Percentiles rank a stretch among this genome's conserved stretches.
phyloP scores from a whole-genome alignment of 2,797 vertebrate species.

The Xiphophorus birchmanni region DNA sequence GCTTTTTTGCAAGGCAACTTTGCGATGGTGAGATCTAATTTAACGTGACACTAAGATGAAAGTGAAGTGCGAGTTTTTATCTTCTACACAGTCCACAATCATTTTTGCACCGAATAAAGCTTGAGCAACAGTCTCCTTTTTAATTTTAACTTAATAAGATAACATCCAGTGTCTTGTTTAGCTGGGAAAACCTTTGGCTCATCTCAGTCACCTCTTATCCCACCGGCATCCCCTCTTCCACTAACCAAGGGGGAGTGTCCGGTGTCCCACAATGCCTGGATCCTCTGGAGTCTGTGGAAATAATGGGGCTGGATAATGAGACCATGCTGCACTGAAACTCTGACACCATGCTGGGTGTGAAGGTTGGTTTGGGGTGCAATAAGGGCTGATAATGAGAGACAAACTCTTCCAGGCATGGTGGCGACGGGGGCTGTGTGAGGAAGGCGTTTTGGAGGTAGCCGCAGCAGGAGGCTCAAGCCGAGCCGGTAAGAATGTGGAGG shows the following conservation, averaged over 20 bases:
- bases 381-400: constrained; percentile 81
- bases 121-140: background rate
- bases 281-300: constrained; percentile 63
- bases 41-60: background rate
- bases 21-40: background rate
- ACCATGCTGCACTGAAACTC: constrained; percentile 61
- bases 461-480: constrained; percentile 61
- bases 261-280: constrained; percentile 57
- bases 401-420: constrained; percentile 67
- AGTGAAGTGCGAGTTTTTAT: background rate
- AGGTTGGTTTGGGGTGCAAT: constrained; percentile 61
- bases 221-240: constrained; percentile 37
- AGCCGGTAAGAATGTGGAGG: constrained; percentile 57
- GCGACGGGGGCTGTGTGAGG: constrained; percentile 49
- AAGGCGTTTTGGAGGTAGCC: constrained; percentile 62
- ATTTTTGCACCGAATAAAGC: constrained; percentile 1
- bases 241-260: constrained; percentile 66
- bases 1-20: constrained; percentile 7
- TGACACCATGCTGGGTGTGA: constrained; percentile 68
- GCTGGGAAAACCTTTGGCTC: constrained; percentile 55
- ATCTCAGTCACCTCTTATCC: constrained; percentile 60
- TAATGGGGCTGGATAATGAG: constrained; percentile 69
- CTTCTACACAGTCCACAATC: background rate
- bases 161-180: background rate
- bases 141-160: constrained; percentile 9